Evolutionary conservation across 1,140 invertebrate species (phyloP).

Genomic region (Orussus abietinus): DNA sequence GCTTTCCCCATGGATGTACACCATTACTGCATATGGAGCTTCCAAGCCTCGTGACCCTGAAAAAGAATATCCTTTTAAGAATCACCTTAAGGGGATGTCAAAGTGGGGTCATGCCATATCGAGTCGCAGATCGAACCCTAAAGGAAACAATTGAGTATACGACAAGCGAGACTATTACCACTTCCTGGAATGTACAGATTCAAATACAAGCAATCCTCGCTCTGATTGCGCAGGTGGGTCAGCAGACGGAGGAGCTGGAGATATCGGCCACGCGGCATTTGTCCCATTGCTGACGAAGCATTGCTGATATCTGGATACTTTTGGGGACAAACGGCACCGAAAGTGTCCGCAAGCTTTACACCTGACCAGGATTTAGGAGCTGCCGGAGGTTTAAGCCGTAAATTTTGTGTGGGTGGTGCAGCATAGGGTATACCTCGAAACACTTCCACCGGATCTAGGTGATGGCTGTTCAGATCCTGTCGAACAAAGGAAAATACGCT

Average conservation of each 20-base stretch:
- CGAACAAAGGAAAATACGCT: too few species aligned
- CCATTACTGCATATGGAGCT: constrained; percentile 75
- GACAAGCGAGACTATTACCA: too few species aligned
- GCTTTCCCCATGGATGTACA: constrained; percentile 80
- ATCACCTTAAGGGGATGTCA: constrained; percentile 4
- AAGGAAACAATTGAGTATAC: too few species aligned
- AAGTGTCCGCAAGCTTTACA: constrained; percentile 68
- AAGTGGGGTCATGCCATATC: too few species aligned
- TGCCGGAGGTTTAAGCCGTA: constrained; percentile 68
- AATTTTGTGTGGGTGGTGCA: constrained; percentile 66
- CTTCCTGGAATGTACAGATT: constrained; percentile 85
- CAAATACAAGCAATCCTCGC: constrained; percentile 85
- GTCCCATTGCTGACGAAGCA: constrained; percentile 62
- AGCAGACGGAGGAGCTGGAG: constrained; percentile 62
- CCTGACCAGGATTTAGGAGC: constrained; percentile 68
- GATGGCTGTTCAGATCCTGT: constrained; percentile 69
- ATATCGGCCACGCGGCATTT: constrained; percentile 68
- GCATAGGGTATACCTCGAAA: constrained; percentile 83
- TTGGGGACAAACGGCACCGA: constrained; percentile 76
- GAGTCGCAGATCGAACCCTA: too few species aligned
- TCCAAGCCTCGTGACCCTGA: constrained; percentile 70
- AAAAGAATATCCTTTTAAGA: too few species aligned
- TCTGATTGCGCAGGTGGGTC: constrained; percentile 71
- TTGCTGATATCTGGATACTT: constrained; percentile 69
- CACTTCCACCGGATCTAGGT: constrained; percentile 76